Base-by-base conservation (phyloP, 2,888 invertebrate species). In the Campopleginae sp. region DNA sequence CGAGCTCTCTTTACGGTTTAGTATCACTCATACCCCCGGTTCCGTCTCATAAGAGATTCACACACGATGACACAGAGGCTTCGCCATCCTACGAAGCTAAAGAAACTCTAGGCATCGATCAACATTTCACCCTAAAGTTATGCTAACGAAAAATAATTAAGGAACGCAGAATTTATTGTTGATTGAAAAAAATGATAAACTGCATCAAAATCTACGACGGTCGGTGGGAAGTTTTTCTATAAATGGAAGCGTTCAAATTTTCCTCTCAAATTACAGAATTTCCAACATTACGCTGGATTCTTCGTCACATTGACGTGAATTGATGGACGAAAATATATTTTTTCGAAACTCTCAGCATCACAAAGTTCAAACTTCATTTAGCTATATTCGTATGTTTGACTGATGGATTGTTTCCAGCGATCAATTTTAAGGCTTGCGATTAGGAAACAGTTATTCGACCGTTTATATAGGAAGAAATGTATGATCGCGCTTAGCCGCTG, bases 1-100 rank as follows among this genome's bases (percentile, higher is more conserved):
- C 38, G 61, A 75, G 58, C 58, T 46, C 66, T 33, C 66, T 66
- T 65, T 46, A 58, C 33, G 33, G 54, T 74, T 58, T 14, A 46
- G 10, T 44, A 44, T 68, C 38, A n/a, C 31, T 3, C 65, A 38
- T 65, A n/a, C 38, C 2, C n/a, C 17, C 1, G 2, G 33, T 2
- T 38, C 14, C n/a, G 31, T 38, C n/a, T 38, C 27, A 58, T 27
- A 14, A 27, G 23, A 66, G 10, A 66, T 42, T 19, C 19, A 23
- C 66, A 66, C 42, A 42, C 66, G 38, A 23, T 19, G 42, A 42
- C 12, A 42, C 42, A 42, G n/a, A n/a, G n/a, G n/a, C 42, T 65
- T 23, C 42, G 19, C 7, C 42, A 19, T 66, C 23, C 42, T 23
- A 19, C 42, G 19, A 27, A 58, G 14, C 58, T 58, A 27, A 58